These are phyloP conservation scores for Muntiacus reevesi DNA, from an alignment of 2,113 vertebrate species.

Conservation along the genomic window DNA sequence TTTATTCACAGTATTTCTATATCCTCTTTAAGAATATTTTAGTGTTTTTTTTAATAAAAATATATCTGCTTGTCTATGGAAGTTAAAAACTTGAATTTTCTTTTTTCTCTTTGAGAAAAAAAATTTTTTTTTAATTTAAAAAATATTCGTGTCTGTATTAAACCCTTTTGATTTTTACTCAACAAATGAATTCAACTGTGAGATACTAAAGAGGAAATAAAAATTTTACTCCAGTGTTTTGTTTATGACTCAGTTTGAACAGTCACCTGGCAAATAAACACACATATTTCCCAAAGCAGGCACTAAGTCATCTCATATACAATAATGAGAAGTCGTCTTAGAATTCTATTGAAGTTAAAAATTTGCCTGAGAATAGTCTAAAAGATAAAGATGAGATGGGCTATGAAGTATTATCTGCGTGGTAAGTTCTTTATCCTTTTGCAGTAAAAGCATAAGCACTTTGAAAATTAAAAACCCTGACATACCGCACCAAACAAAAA, in stretches of 20 bases:
- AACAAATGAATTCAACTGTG: background rate
- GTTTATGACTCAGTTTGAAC: background rate
- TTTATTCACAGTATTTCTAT: background rate
- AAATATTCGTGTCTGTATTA: background rate
- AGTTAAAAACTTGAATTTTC: background rate
- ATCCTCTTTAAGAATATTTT: background rate
- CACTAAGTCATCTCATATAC: background rate
- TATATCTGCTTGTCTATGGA: background rate
- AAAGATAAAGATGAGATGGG: background rate
- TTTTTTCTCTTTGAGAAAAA: background rate
- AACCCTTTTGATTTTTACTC: background rate
- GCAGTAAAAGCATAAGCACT: background rate
- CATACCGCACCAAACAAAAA: constrained; percentile 18
- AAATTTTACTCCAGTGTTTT: background rate
- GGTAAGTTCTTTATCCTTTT: background rate
- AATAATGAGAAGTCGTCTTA: background rate
- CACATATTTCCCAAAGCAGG: background rate
- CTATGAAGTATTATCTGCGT: background rate
- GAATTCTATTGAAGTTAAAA: background rate
- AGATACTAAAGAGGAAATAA: background rate
- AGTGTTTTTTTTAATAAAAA: background rate
- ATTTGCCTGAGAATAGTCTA: background rate
- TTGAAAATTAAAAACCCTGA: constrained; percentile 18
- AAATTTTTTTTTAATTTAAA: background rate
- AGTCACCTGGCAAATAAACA: background rate